Evolutionary conservation across 2,888 invertebrate genomes (phyloP), one percentile per base, ranked within the genome.

Genomic region (Endomychus coccineus): DNA sequence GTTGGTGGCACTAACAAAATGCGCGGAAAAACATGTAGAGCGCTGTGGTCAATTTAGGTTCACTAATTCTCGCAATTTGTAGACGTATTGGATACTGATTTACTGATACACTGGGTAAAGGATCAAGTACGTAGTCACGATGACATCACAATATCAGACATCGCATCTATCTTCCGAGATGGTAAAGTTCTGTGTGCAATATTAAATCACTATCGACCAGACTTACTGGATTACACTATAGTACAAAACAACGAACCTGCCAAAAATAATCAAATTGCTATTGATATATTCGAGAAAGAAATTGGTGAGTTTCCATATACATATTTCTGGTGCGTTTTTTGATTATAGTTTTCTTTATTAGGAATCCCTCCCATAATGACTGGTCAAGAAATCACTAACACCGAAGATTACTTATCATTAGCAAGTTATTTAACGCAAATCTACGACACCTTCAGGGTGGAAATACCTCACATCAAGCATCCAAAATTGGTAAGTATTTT

Each of bases 381-480:
- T 4, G 80, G 85, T 1, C 75, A 77, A 51, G 90, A 91, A 54
- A 82, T 84, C 63, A 74, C 77, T 3, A 73, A 76, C 31, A 78
- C 74, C 51, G 74, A 81, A 45, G 88, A 89, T 58, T 78, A 78
- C 45, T 66, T 80, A 28, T 76, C 80, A 23, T 76, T 89, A 68
- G 77, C 90, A 11, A 79, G 84, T 34, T 95, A 94, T 62, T 70
- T 95, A 42, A 80, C 85, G 30, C 85, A 90, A 63, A 81, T 95
- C 44, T 92, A 92, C 67, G 82, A 86, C 61, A 80, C 81, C 35
- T 94, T 95, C 71, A 81, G 89, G 52, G 88, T 91, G 27, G 91
- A 94, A 67, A 87, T 91, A 53, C 91, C 92, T 4, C 80, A 83
- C 54, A 74, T 83, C 39, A 82, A 80, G 57, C 80, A 82, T 64